Percentiles rank a stretch among this genome's conserved stretches.
Evolutionary conservation across 1,140 invertebrate species (phyloP).

Genomic region (Plodia interpunctella): DNA sequence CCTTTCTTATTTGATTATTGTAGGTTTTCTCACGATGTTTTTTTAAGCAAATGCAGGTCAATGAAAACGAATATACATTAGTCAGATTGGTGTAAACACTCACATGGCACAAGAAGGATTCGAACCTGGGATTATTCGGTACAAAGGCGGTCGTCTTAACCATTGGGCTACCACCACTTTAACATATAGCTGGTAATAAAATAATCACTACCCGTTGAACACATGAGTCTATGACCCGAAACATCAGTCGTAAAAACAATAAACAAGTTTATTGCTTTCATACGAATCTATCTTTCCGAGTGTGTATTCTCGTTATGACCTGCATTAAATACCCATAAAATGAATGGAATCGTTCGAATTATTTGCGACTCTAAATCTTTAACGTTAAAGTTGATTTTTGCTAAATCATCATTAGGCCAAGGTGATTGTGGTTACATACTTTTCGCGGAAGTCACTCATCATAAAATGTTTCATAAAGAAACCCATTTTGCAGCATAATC

Average conservation of each 20-base stretch:
- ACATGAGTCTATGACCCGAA: background rate
- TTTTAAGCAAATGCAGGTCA: no score
- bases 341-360: background rate
- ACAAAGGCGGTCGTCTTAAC: no score
- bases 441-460: slow-evolving; percentile 6
- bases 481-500: slow-evolving; percentile 3
- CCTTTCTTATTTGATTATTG: no score
- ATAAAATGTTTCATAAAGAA: slow-evolving; percentile 11
- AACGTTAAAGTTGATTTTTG: background rate
- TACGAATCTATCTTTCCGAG: background rate
- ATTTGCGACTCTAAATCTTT: background rate
- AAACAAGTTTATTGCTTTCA: background rate
- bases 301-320: background rate
- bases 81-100: no score
- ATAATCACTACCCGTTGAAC: no score
- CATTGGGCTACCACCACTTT: no score
- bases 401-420: background rate
- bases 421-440: slow-evolving; percentile 7
- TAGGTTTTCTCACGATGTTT: no score
- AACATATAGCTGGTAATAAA: no score
- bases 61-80: no score
- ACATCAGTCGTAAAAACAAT: background rate
- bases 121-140: no score
- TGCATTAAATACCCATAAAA: background rate
- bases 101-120: no score